phyloP scores from a whole-genome alignment of 1,140 invertebrate species.

The Rhysida immarginata region DNA sequence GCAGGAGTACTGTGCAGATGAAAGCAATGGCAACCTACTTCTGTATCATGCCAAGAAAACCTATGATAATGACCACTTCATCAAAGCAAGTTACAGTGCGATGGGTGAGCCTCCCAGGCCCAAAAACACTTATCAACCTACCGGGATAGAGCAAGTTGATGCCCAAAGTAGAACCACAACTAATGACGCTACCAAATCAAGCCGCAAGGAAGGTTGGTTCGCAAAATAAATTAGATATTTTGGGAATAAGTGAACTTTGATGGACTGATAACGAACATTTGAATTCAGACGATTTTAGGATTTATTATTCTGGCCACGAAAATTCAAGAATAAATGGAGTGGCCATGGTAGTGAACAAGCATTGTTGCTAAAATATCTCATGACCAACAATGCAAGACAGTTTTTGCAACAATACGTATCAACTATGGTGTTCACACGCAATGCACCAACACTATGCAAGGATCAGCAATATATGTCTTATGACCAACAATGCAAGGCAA shows the following conservation, averaged over 20 bases:
- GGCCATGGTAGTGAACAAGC: no score
- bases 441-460: no score
- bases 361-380: no score
- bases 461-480: no score
- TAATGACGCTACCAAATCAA: background rate
- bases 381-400: no score
- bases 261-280: background rate
- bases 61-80: background rate
- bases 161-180: background rate
- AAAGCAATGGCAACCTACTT: background rate
- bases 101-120: background rate
- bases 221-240: background rate
- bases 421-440: no score
- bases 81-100: background rate
- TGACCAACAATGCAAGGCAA: no score
- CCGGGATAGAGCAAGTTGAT: background rate
- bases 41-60: background rate
- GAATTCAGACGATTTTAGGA: background rate
- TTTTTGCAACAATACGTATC: no score
- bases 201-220: background rate
- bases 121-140: background rate
- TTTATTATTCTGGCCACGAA: no score
- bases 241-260: background rate
- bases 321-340: no score
- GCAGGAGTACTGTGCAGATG: background rate